phyloP scores from a whole-genome alignment of 1,140 invertebrate genomes.

The Melitaea cinxia region DNA sequence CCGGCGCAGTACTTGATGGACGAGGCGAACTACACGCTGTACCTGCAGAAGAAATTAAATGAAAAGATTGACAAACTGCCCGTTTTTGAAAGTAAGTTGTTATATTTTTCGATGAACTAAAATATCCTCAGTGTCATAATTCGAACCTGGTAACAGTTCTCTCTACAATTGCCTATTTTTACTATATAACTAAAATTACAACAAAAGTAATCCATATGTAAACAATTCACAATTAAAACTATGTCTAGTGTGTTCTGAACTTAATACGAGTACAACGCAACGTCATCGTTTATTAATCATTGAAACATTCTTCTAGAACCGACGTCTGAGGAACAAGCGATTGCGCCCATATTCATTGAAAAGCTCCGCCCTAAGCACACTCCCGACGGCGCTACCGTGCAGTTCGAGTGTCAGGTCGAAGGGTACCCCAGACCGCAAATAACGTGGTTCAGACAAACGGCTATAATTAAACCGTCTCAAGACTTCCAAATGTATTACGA shows the following conservation, averaged over 20 bases:
- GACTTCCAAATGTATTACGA: constrained; percentile 97
- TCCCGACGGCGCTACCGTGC: constrained; percentile 92
- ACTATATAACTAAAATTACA: no score
- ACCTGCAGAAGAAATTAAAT: constrained; percentile 92
- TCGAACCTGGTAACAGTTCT: no score
- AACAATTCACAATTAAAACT: no score
- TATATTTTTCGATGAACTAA: not conserved
- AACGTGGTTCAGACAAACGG: constrained; percentile 96
- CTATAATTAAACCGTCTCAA: constrained; percentile 93
- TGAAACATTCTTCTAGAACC: constrained; percentile 84
- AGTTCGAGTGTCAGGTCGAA: constrained; percentile 95
- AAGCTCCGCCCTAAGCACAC: constrained; percentile 92
- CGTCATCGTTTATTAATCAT: no score
- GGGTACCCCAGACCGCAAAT: constrained; percentile 94
- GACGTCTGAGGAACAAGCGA: constrained; percentile 87
- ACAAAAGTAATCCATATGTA: no score
- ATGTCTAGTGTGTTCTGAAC: no score
- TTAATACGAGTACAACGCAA: no score
- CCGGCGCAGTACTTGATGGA: constrained; percentile 94
- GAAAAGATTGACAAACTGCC: constrained; percentile 96
- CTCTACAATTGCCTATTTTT: no score
- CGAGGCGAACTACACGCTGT: constrained; percentile 89
- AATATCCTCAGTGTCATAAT: no score
- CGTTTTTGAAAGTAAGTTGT: constrained; percentile 93
- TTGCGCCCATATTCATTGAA: constrained; percentile 92